Evolutionary conservation across 2,113 vertebrate genomes (phyloP), one percentile per base, ranked within the genome.

Genomic region (Athene cunicularia): DNA sequence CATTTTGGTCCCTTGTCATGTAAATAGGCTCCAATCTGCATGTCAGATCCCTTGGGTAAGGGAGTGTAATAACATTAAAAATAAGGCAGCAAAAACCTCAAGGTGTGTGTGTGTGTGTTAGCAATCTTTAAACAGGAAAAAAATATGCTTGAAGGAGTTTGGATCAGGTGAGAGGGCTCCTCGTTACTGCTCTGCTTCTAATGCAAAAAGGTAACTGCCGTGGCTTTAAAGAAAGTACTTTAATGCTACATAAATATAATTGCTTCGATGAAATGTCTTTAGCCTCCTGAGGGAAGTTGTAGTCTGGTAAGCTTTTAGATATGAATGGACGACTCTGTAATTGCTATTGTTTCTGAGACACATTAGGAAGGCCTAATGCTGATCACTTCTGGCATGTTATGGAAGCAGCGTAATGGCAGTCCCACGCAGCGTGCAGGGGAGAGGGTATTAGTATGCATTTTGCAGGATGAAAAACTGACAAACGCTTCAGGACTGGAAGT

Each of bases 281-380:
- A 85, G 94, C 87, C 96, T 97, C 94, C 91, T 94, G 95, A 96
- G 96, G 96, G 96, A 96, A 97, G 96, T 47, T 95, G 87, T 60
- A 94, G 94, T 23, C 94, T 96, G 96, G 67, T 52, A 93, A 95
- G 96, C 88, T 95, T 89, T 97, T 95, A 91, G 94, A 94, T 91
- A 75, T 95, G 96, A 97, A 95, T 97, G 95, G 96, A 37, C 85
- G 91, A 93, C 70, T 95, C 91, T 62, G 93, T 94, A 97, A 97
- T 97, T 96, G 97, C 96, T 93, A 90, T 97, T 95, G 94, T 97
- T 97, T 96, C 74, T 0, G 76, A 96, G 91, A 30, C 93, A 91
- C 96, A 75, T 94, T 91, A 86, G 94, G 95, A 82, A n/a, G 86
- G 91, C 49, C 94, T 75, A 73, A 88, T 39, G 96, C 96, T 95